These are phyloP conservation scores for Tragulus kanchil DNA, from an alignment of 2,113 vertebrate species.

Conservation along the genomic window DNA sequence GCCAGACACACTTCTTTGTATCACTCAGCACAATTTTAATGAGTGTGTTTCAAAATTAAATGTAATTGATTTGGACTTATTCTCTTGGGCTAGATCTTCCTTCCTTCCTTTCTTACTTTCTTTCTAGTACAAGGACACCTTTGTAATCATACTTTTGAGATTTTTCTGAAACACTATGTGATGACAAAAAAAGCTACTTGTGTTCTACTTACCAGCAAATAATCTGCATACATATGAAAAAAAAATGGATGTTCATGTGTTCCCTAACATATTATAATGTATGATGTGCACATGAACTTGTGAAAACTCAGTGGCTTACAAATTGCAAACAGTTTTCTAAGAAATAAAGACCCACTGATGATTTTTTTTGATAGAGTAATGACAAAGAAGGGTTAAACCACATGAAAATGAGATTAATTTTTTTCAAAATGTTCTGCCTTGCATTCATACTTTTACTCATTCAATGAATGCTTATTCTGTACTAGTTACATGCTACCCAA, in stretches of 20 bases:
- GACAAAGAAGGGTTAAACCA: neutral
- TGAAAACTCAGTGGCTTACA: neutral
- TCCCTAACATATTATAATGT: neutral
- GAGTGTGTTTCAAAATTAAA: conserved; percentile 15
- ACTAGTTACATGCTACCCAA: neutral
- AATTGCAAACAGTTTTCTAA: neutral
- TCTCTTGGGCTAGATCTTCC: neutral
- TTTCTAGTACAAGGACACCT: neutral
- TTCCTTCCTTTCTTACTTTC: neutral
- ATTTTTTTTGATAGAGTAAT: neutral
- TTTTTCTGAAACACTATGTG: neutral
- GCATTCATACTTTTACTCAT: neutral
- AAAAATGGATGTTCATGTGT: neutral
- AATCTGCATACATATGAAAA: neutral
- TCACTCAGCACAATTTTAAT: neutral
- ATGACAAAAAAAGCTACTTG: neutral
- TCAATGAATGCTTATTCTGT: neutral
- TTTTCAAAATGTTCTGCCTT: conserved; percentile 11
- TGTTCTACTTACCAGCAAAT: neutral
- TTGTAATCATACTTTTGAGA: neutral
- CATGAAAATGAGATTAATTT: neutral
- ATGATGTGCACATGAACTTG: neutral
- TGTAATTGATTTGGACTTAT: neutral
- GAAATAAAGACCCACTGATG: neutral
- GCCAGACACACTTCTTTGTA: neutral